Conservation (phyloP, 2,888 invertebrate species). For the Teleogryllus oceanicus region DNA sequence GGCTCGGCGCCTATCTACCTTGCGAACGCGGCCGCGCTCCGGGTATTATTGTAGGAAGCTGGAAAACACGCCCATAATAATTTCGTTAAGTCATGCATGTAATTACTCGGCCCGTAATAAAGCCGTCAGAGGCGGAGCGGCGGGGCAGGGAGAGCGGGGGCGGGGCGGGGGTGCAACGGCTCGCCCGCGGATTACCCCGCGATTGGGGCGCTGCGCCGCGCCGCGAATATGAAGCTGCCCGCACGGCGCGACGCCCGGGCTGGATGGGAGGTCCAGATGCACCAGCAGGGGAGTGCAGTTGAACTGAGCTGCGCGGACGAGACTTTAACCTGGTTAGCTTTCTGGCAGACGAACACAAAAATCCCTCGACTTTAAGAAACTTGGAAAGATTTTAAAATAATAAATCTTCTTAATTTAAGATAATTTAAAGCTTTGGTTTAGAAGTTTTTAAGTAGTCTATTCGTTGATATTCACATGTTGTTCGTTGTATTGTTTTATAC, state of each 20-base stretch:
- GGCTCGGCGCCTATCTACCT: constrained; percentile 5
- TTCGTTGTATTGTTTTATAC: no score
- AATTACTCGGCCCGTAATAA: constrained; percentile 10
- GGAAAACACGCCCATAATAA: constrained; percentile 10
- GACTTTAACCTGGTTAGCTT: no score
- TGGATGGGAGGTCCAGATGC: no score
- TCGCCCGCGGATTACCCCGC: not conserved
- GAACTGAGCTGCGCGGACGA: no score
- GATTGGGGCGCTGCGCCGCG: not conserved
- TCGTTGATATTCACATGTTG: no score
- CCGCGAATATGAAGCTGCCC: not conserved
- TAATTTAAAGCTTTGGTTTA: no score
- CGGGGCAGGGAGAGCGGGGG: not conserved
- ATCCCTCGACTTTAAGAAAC: no score
- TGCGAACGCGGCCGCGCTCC: not conserved
- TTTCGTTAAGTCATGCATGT: constrained; percentile 7
- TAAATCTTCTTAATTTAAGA: no score
- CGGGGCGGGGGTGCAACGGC: not conserved
- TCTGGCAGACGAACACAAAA: no score
- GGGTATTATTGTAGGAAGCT: not conserved
- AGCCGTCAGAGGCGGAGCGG: not conserved
- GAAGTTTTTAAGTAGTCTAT: no score
- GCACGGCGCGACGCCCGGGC: not conserved
- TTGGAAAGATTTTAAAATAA: no score
- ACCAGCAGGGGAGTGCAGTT: no score